phyloP scores from a whole-genome alignment of 2,113 vertebrate species.

The Montifringilla adamsi region DNA sequence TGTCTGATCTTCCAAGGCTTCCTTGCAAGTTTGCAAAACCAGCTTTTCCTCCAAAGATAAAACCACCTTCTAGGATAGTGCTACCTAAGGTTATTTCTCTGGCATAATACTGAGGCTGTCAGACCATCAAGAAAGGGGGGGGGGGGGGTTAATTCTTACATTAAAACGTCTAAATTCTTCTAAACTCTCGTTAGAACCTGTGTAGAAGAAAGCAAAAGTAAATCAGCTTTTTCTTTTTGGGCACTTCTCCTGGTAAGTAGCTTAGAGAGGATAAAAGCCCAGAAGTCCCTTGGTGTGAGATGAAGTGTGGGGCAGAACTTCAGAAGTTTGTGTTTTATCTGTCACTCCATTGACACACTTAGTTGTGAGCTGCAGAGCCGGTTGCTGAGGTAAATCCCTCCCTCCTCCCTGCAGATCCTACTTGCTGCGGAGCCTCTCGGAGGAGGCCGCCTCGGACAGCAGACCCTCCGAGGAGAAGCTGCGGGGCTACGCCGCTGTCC shows the following conservation, averaged over 20 bases:
- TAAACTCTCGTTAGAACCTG: neutral
- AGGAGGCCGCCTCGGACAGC: constrained; percentile 82
- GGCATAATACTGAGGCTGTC: neutral
- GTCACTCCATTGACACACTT: neutral
- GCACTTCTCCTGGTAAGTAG: neutral
- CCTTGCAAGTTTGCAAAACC: neutral
- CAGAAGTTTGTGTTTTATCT: neutral
- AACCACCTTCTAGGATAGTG: neutral
- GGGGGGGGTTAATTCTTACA: neutral
- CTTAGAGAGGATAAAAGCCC: constrained; percentile 2
- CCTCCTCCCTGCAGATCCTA: constrained; percentile 80
- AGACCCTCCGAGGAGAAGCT: constrained; percentile 87
- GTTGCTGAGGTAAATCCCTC: neutral
- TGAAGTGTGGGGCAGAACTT: neutral
- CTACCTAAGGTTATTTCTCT: neutral
- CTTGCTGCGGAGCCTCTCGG: constrained; percentile 89
- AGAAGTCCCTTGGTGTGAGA: neutral
- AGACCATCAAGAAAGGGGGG: neutral
- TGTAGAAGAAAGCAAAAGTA: neutral
- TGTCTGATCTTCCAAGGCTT: neutral
- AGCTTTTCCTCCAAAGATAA: neutral
- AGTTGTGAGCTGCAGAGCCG: neutral
- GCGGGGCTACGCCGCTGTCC: constrained; percentile 89
- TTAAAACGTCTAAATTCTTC: neutral
- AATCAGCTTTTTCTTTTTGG: neutral